Evolutionary conservation across 1,140 invertebrate genomes (phyloP), one percentile per base, ranked within the genome.

Genomic region (Cardiocondyla obscurior): DNA sequence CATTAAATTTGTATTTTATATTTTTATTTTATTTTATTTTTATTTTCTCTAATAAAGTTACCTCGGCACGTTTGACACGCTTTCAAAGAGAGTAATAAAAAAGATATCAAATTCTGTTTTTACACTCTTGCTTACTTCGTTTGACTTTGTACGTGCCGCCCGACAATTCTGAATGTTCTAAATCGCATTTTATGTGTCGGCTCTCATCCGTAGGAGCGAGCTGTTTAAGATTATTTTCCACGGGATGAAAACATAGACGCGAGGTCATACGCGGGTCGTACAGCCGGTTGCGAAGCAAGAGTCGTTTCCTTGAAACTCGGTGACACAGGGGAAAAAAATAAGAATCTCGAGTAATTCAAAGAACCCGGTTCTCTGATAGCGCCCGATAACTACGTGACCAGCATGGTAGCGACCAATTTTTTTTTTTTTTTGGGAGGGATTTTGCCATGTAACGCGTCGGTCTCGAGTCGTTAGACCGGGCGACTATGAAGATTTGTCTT

Each of bases 331-430:
- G 2, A 14, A 67, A 70, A 83, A 76, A 79, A 84, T 76, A 82
- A 88, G 81, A 44, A 85, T 88, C 86, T 85, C 82, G 90, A 88
- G 87, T 82, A 83, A 89, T 90, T 90, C 83, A 89, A 88, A 85
- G 87, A 92, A 91, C 88, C 81, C 87, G 90, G 90, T 90, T 83
- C 83, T 85, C 77, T 76, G 84, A 81, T 89, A 83, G 76, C 51
- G 30, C 42, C 88, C 84, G 85, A 89, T 90, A 90, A 70, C 84
- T 86, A 93, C 92, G 92, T 93, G 92, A 90, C 90, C 85, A 25
- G 91, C 91, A 90, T 93, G 65, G 39, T 46, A 44, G 65, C 67
- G 81, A 84, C 84, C 67, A 81, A 62, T 73, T 90, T 92, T 92
- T 92, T 92, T 83, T n/a, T n/a, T n/a, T n/a, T n/a, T n/a, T n/a